Conservation (phyloP, 2,888 invertebrate genomes). For the Lymantria dispar region DNA sequence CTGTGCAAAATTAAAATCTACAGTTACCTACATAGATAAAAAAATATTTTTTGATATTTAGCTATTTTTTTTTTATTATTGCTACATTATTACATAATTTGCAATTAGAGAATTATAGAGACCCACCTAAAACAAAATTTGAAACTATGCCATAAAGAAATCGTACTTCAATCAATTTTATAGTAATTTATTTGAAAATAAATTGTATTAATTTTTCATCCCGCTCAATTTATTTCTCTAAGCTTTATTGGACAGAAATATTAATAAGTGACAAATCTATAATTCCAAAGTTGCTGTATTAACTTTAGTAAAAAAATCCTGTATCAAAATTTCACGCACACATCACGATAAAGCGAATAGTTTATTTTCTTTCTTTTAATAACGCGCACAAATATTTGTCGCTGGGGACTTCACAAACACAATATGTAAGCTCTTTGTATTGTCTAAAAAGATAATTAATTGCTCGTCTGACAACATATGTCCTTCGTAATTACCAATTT, state of each 20-base stretch:
- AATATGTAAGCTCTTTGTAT: too few relatives aligned
- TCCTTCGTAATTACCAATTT: too few relatives aligned
- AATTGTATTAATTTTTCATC: neutral
- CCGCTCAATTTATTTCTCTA: too few relatives aligned
- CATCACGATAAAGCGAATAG: neutral
- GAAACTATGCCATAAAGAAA: neutral
- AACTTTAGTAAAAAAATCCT: neutral
- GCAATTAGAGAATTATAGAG: too few relatives aligned
- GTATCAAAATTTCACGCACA: neutral
- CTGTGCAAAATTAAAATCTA: constrained; percentile 25
- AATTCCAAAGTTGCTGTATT: neutral
- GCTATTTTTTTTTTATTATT: neutral
- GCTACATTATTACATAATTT: neutral
- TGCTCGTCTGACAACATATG: too few relatives aligned
- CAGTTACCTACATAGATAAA: neutral
- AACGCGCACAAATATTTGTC: neutral
- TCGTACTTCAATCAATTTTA: neutral
- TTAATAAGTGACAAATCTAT: neutral
- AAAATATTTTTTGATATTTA: neutral
- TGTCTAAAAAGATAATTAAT: too few relatives aligned
- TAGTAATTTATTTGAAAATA: neutral
- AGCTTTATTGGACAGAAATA: neutral
- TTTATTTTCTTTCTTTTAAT: neutral
- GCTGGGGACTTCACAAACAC: neutral
- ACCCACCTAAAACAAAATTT: neutral